These are phyloP conservation scores for Pristionchus entomophagus DNA, from an alignment of 2,888 invertebrate genomes.

Conservation along the genomic window DNA sequence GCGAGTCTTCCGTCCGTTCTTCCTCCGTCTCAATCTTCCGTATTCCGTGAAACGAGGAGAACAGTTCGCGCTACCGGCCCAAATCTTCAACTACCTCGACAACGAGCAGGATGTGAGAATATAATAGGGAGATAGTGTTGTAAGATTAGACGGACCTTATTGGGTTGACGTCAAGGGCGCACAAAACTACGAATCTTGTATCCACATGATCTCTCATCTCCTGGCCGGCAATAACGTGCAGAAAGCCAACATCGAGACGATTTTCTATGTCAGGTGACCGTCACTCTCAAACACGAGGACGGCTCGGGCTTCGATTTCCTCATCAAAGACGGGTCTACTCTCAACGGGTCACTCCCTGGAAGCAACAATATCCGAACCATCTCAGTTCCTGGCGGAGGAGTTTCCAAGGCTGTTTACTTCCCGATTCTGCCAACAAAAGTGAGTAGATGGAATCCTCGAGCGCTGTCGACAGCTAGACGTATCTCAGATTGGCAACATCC, in stretches of 20 bases:
- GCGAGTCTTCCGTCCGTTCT: slow-evolving; percentile 88
- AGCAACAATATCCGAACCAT: slow-evolving; percentile 69
- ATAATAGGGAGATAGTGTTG: background rate
- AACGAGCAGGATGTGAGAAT: slow-evolving; percentile 80
- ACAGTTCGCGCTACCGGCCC: slow-evolving; percentile 86
- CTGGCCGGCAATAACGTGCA: too few species aligned
- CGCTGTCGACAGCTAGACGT: background rate
- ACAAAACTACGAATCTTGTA: background rate
- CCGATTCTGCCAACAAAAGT: too few species aligned
- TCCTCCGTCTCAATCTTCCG: slow-evolving; percentile 89
- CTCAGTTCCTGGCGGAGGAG: slow-evolving; percentile 73
- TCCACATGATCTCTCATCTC: too few species aligned
- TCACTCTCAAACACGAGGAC: too few species aligned
- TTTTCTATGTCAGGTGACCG: slow-evolving; percentile 84
- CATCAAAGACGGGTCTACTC: slow-evolving; percentile 71
- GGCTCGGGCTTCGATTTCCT: slow-evolving; percentile 76
- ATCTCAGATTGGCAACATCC: slow-evolving; percentile 83
- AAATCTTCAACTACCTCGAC: slow-evolving; percentile 84
- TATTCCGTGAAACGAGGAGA: slow-evolving; percentile 92
- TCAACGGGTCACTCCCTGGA: slow-evolving; percentile 53
- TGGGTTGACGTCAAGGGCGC: too few species aligned
- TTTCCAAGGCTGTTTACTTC: slow-evolving; percentile 73
- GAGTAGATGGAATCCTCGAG: background rate
- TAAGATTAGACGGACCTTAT: background rate
- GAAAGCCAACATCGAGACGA: too few species aligned